A percentile compares a stretch with the other conserved stretches of the same genome.
Evolutionary conservation across 2,888 invertebrate species (phyloP).

Genomic region (Bruchidius siliquastri): DNA sequence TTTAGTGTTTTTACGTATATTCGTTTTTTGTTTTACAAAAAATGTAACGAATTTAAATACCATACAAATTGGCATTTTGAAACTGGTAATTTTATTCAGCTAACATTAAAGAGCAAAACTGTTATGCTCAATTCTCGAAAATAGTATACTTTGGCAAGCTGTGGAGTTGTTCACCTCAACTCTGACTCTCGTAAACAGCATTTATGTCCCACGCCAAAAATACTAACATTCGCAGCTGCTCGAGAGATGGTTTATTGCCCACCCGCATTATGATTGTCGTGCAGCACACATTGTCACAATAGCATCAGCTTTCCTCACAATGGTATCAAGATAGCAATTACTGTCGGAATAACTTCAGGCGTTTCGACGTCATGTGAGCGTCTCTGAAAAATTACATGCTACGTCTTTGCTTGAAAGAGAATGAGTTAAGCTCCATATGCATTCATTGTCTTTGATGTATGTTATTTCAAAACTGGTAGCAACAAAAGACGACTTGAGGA

Average conservation of each 20-base stretch:
- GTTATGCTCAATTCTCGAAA: no score
- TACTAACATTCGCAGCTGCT: not conserved
- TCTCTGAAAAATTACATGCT: not conserved
- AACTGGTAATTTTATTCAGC: no score
- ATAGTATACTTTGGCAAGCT: not conserved
- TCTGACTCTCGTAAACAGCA: not conserved
- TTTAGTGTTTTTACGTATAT: no score
- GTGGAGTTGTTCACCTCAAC: not conserved
- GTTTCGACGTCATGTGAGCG: not conserved
- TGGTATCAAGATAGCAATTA: not conserved
- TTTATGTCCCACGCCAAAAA: not conserved
- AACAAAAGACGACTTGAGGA: not conserved
- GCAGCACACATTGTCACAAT: not conserved
- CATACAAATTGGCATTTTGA: no score
- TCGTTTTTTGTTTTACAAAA: no score
- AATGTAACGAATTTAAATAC: no score
- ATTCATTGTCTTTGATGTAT: not conserved
- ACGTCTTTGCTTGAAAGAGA: not conserved
- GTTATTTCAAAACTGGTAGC: not conserved
- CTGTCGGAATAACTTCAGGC: not conserved
- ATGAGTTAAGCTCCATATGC: not conserved
- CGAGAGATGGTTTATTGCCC: not conserved
- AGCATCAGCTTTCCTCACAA: not conserved
- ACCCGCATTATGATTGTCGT: not conserved
- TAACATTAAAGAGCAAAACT: no score